Evolutionary conservation across 1,140 invertebrate genomes (phyloP).

Genomic region (Metaphire vulgaris): DNA sequence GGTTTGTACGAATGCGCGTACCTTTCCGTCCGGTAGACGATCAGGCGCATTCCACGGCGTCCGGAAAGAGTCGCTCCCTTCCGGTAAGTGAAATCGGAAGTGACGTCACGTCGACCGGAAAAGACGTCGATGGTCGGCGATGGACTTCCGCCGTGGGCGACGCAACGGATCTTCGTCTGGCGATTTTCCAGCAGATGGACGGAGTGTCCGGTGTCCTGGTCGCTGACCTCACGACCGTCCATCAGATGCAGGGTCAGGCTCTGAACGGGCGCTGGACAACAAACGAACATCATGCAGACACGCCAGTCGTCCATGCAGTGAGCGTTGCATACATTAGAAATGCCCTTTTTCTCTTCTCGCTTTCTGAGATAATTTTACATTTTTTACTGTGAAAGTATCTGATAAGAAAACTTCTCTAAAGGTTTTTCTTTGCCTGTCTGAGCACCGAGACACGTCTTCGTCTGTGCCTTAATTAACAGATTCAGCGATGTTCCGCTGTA

Average conservation of each 20-base stretch:
- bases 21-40: slow-evolving; percentile 21
- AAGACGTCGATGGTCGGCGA: slow-evolving; percentile 18
- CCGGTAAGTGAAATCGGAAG: slow-evolving; percentile 11
- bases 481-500: no score
- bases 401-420: no score
- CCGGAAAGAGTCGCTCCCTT: slow-evolving; percentile 8
- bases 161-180: slow-evolving; percentile 4
- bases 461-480: no score
- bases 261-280: not conserved
- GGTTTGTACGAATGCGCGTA: not conserved
- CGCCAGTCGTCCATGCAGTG: no score
- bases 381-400: no score
- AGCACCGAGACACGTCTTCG: no score
- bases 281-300: no score
- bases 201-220: not conserved
- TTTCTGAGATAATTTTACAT: no score
- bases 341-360: no score
- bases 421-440: no score
- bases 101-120: slow-evolving; percentile 22
- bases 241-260: not conserved
- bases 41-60: slow-evolving; percentile 11
- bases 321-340: no score
- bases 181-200: not conserved
- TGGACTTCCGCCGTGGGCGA: slow-evolving; percentile 25
- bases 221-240: not conserved